phyloP scores from a whole-genome alignment of 2,888 invertebrate species.

The Tholera decimalis region DNA sequence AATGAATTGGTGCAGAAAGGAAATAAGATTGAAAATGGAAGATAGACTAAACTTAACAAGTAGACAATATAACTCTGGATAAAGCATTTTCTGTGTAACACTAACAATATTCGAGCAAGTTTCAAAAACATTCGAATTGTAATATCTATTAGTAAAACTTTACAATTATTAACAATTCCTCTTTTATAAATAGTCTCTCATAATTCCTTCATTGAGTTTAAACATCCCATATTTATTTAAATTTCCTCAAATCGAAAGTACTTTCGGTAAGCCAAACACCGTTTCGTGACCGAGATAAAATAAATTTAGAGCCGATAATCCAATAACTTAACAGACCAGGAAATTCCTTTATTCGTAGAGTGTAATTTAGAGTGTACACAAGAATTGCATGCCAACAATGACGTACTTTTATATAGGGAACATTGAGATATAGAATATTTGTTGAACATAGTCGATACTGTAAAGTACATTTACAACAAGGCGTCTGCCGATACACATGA shows the following conservation, averaged over 20 bases:
- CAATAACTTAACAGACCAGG: background rate
- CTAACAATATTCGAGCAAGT: constrained; percentile 55
- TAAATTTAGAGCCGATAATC: constrained; percentile 42
- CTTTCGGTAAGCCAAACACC: background rate
- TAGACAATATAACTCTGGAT: constrained; percentile 13
- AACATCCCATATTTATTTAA: constrained; percentile 11
- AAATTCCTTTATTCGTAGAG: background rate
- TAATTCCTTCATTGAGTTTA: constrained; percentile 20
- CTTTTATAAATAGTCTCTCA: constrained; percentile 44
- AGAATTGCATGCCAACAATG: constrained; percentile 40
- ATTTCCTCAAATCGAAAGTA: background rate
- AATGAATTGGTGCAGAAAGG: constrained; percentile 19
- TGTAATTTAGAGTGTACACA: constrained; percentile 5
- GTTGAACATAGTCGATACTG: constrained; percentile 22
- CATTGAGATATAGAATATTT: constrained; percentile 49
- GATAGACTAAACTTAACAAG: constrained; percentile 13
- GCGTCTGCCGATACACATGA: constrained; percentile 29
- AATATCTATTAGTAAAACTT: constrained; percentile 50
- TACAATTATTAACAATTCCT: constrained; percentile 59
- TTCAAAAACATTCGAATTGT: constrained; percentile 51
- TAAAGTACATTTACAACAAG: constrained; percentile 54
- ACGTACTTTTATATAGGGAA: constrained; percentile 42
- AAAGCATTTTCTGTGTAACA: constrained; percentile 37
- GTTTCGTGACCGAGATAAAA: constrained; percentile 7
- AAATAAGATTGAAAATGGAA: constrained; percentile 24